Evolutionary conservation across 1,140 invertebrate species (phyloP), one percentile per base, ranked within the genome.

Genomic region (Orius insidiosus): DNA sequence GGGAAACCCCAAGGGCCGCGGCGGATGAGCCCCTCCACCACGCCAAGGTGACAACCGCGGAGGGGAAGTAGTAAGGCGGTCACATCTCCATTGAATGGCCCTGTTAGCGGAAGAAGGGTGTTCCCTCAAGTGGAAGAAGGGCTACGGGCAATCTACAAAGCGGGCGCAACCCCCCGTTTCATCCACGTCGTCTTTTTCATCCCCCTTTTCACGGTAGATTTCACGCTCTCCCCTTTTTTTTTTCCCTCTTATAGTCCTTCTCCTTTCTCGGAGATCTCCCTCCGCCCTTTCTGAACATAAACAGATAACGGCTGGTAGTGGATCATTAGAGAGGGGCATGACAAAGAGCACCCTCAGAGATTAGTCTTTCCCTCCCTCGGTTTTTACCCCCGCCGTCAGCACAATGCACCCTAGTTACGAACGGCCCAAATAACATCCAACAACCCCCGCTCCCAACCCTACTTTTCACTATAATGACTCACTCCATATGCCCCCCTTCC

Each of bases 41-140:
- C 3, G 24, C 7, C 3, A 4, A 24, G 7, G 24, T 24, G 24
- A 24, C 24, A 3, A 24, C 7, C 7, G 24, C 7, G 24, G n/a
- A n/a, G n/a, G n/a, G 24, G 24, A 24, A 24, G 24, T 24, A 24
- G 24, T 24, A 24, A 24, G 24, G 24, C 24, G 24, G 24, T 24
- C 38, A 40, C 15, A 40, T 40, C 38, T 40, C 38, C 38, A 40
- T 40, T 40, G 38, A 40, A 40, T 40, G 14, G 38, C 38, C 38
- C 24, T 40, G 38, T 40, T 40, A 40, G 38, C 11, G 52, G 60
- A 59, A 47, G 46, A 45, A 46, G 46, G 35, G 35, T n/a, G 35
- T 36, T n/a, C 35, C n/a, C n/a, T 15, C 38, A 15, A 18, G 18
- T 13, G 38, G 38, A 18, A 40, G 14, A 40, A 40, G 38, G 38